These are phyloP conservation scores for Dascillus cervinus DNA, from an alignment of 2,888 invertebrate genomes.

Conservation along the genomic window DNA sequence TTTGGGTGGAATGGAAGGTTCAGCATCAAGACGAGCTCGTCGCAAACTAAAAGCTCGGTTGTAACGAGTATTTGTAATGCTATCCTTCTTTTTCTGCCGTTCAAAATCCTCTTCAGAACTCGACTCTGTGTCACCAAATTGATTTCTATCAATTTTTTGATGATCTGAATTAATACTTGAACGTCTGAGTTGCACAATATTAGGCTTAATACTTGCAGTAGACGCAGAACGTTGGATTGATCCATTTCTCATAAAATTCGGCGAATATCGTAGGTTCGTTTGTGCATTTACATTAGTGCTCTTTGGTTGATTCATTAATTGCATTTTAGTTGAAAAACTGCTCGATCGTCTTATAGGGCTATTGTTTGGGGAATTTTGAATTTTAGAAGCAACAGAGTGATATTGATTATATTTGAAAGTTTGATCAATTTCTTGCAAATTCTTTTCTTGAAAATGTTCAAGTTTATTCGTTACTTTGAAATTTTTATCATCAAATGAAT, in stretches of 20 bases:
- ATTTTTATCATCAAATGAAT: conserved; percentile 46
- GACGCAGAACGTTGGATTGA: conserved; percentile 44
- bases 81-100: conserved; percentile 38
- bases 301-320: conserved; percentile 24
- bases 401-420: conserved; percentile 39
- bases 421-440: conserved; percentile 42
- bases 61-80: conserved; percentile 51
- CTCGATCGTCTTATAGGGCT: conserved; percentile 58
- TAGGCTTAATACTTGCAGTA: conserved; percentile 41
- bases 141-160: conserved; percentile 36
- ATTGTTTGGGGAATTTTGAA: conserved; percentile 41
- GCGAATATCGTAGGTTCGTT: conserved; percentile 31
- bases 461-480: conserved; percentile 43
- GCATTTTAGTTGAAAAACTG: conserved; percentile 50
- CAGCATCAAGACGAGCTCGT: conserved; percentile 52
- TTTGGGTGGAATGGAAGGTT: conserved; percentile 41
- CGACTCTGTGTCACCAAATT: conserved; percentile 42
- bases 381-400: conserved; percentile 40
- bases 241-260: conserved; percentile 26
- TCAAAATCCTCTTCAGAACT: conserved; percentile 46
- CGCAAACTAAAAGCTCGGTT: conserved; percentile 69
- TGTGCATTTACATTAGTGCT: conserved; percentile 24
- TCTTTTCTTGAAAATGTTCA: conserved; percentile 42
- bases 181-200: conserved; percentile 25
- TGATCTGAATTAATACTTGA: conserved; percentile 29